Base-by-base conservation (phyloP, 2,113 vertebrate genomes). In the Amphiprion percula region DNA sequence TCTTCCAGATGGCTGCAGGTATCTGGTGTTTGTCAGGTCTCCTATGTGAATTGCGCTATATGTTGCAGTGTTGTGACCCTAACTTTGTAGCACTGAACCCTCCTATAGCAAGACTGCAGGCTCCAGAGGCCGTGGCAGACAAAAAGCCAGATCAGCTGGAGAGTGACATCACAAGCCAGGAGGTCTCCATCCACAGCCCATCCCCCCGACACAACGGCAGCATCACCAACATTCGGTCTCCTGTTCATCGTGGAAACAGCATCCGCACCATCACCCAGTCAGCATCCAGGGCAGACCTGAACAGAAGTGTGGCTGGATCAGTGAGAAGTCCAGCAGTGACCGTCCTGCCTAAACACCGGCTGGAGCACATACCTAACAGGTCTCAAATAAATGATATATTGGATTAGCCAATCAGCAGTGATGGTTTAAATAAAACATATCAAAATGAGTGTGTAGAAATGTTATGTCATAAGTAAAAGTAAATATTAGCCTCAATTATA, bases 1-100 rank as follows among this genome's bases (percentile, higher is more conserved):
- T 97, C 24, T 95, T 96, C 81, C 95, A 99, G 84, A 87, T 97
- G 94, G 95, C 95, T 85, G 96, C 94, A 90, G 97, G 98, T 99
- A 86, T 91, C 10, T 54, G 2, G 4, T 75, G 4, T 71, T 70
- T 61, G 16, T 52, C 9, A 33, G 52, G 1, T 60, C 16, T 59
- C 0, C 19, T 28, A 12, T 23, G 28, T 71, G 30, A 54, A 2
- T 72, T 56, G 11, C 5, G 10, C 56, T 4, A 14, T 54, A 33
- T 63, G 7, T 44, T 58, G 19, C 47, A 12, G 7, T 10, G 19
- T 53, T 1, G 1, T 24, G 46, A 39, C 23, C 9, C 24, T 75
- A 14, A 68, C 37, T 1, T 11, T 49, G n/a, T 82, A 50, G 77
- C 58, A 16, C 68, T 33, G 46, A 44, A 49, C 7, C 33, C 16